Evolutionary conservation across 2,797 vertebrate genomes (phyloP), one percentile per base, ranked within the genome.

Genomic region (Hippopotamyrus pictus): DNA sequence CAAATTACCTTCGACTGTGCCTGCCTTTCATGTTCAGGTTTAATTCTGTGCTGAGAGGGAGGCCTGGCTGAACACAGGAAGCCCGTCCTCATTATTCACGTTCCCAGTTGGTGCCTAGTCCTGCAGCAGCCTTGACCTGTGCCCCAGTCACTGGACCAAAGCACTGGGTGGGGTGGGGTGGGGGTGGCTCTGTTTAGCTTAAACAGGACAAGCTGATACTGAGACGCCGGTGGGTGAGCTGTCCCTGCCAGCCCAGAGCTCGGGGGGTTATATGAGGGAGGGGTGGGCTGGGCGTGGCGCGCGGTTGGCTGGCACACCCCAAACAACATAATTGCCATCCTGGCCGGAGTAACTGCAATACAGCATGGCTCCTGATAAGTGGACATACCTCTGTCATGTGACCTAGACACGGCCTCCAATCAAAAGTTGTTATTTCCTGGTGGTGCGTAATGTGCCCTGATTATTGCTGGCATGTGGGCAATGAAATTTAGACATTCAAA

Each of bases 31-130:
- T 14, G 65, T 73, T 37, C 29, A 73, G 79, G 79, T 46, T 82
- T 82, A 46, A 82, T 82, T 46, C 76, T 8, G 41, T 17, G 65
- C 76, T 46, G 44, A 82, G 41, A 82, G 41, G 44, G 76, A 44
- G 44, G 41, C 12, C 76, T 14, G 17, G 19, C 76, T 46, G 37
- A 44, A 48, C 88, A 83, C 88, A 79, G 88, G 87, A 83, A 29
- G 69, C 62, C 48, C 59, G 89, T 89, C 84, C 22, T 51, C 51
- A 46, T 51, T 91, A 92, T 90, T 90, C 89, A 87, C 54, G 48
- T 88, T 92, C 65, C 89, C 88, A 86, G 82, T 79, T 69, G 17
- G 33, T 25, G 50, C 33, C 69, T 46, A 69, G 82, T 91, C 89
- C 88, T 37, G 82, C 65, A 54, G 50, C 50, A n/a, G 33, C 79